Evolutionary conservation across 2,888 invertebrate species (phyloP), one percentile per base, ranked within the genome.

Genomic region (Escarpia spicata): DNA sequence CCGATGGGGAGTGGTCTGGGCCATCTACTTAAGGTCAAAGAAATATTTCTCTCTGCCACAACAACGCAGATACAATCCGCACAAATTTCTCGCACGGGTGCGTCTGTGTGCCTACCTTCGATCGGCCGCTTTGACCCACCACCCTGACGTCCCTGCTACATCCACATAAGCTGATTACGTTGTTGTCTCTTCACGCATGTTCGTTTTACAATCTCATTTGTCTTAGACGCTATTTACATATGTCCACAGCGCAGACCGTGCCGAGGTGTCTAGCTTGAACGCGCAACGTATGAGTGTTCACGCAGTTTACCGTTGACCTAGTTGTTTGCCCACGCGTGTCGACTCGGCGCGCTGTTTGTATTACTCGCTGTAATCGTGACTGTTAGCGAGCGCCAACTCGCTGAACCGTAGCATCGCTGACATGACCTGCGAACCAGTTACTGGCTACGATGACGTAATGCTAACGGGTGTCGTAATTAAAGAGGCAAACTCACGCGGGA

Each of bases 171-270:
- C 75, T 75, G 75, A 75, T 75, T 75, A 75, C 75, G 75, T 75
- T 75, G 75, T 75, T 75, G 75, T 75, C 75, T 26, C 75, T 75
- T 26, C 26, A 75, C 75, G 19, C 75, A 75, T n/a, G 75, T 75
- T 75, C 75, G n/a, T 75, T 75, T 75, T 75, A 75, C 75, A 75
- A 75, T 75, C 75, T 75, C 26, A 75, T n/a, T 75, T 75, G 75
- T 75, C 75, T 75, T 26, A 75, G 75, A n/a, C 75, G 26, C 19
- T 19, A 75, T 75, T 75, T 75, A 75, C 75, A 75, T 75, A 75
- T 75, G 75, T 75, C 75, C 75, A 75, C n/a, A 75, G 75, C 75
- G 19, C 75, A 75, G 75, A 75, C 75, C n/a, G 75, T 75, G 75
- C 75, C n/a, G 75, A 75, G 75, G 75, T 75, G 75, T 75, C 75